Base-by-base conservation (phyloP, 2,888 invertebrate genomes). In the Lamellibrachia satsuma region DNA sequence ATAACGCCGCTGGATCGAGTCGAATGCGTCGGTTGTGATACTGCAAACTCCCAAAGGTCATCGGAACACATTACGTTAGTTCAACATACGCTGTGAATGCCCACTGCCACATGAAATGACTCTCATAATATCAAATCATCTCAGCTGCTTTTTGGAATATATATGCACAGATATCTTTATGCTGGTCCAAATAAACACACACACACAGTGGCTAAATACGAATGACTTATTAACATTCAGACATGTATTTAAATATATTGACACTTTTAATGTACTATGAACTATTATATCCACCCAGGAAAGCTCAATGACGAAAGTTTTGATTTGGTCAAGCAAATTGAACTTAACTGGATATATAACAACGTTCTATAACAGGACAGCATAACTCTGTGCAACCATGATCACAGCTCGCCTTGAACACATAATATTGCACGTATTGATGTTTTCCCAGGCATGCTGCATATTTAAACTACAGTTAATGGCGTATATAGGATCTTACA, bases 341-440 rank as follows among this genome's bases (percentile, higher is more conserved):
- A 75, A 75, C 22, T 75, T 15, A 7, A 75, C 75, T 75, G 75
- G 75, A 22, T 75, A 75, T 75, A 75, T 22, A 75, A 22, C n/a
- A 75, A 75, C n/a, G 22, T 75, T 75, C 6, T 75, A 75, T 22
- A 2, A 75, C 75, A n/a, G 15, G 6, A 22, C n/a, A 6, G 55
- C 55, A 75, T 75, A 22, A n/a, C n/a, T 75, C 75, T 15, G 22
- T 3, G 75, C 75, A 75, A 75, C 15, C 75, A 75, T 15, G n/a
- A 75, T 75, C 75, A 75, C 75, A 75, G 75, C 22, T 15, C n/a
- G 75, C 75, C n/a, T 75, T 75, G 75, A 75, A 75, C 75, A 75
- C 22, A 75, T 75, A 15, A 75, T 15, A n/a, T 75, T 22, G n/a
- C 75, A 75, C 22, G 75, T 75, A 15, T 22, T 6, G 6, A 6